A percentile compares a stretch with the other conserved stretches of the same genome.
These are phyloP conservation scores for Tetranychus piercei DNA, from an alignment of 2,888 invertebrate genomes.

Conservation along the genomic window DNA sequence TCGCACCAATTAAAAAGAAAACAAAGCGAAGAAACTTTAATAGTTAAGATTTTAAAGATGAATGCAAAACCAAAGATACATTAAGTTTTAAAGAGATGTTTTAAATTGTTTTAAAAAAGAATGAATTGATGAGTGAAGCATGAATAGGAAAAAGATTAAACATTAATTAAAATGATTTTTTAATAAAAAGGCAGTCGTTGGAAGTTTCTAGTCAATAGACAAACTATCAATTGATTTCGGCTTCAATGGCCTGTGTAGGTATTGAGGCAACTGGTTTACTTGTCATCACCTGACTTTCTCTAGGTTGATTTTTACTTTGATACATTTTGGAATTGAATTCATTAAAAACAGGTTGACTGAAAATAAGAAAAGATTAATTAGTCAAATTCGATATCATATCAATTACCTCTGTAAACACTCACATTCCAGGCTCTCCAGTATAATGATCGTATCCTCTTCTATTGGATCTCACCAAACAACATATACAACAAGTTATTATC, in stretches of 20 bases:
- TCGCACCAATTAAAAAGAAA: too few relatives aligned
- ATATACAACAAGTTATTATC: conserved; percentile 10
- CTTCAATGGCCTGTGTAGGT: background rate
- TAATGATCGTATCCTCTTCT: conserved; percentile 21
- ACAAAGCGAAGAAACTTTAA: too few relatives aligned
- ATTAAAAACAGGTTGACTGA: conserved; percentile 10
- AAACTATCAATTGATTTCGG: background rate
- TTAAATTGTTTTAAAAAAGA: too few relatives aligned
- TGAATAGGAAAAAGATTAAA: too few relatives aligned
- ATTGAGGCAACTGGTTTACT: conserved; percentile 2
- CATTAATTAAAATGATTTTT: background rate
- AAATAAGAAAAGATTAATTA: conserved; percentile 3
- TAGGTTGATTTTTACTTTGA: background rate
- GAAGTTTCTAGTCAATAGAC: background rate
- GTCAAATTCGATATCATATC: background rate
- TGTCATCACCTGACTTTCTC: background rate
- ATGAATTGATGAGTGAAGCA: too few relatives aligned
- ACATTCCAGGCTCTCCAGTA: conserved; percentile 23
- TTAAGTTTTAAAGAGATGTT: too few relatives aligned
- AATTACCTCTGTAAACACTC: background rate
- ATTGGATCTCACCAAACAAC: conserved; percentile 19
- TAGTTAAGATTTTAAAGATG: too few relatives aligned
- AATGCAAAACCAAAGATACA: too few relatives aligned
- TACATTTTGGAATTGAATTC: conserved; percentile 9
- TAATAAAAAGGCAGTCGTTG: background rate